Conservation (phyloP, 2,888 invertebrate species). For the Chironomus riparius region DNA sequence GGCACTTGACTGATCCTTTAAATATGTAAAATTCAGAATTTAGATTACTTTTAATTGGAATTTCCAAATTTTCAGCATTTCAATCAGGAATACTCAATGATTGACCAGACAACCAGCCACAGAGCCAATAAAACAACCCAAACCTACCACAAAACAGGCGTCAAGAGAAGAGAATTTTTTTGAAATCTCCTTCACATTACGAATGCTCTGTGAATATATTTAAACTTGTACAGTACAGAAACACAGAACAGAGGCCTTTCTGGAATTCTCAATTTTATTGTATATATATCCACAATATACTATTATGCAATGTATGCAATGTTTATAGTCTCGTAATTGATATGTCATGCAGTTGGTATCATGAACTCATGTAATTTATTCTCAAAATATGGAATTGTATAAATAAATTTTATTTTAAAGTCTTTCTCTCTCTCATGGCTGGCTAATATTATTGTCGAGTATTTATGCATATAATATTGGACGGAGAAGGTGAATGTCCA, state of each 20-base stretch:
- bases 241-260: not conserved
- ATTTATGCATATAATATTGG: no score
- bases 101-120: no score
- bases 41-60: no score
- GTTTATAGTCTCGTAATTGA: constrained; percentile 13
- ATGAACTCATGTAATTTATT: constrained; percentile 6
- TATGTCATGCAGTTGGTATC: constrained; percentile 21
- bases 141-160: no score
- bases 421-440: not conserved
- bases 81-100: no score
- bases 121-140: no score
- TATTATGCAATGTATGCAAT: constrained; percentile 18
- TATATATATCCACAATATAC: not conserved
- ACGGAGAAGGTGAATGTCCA: no score
- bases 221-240: not conserved
- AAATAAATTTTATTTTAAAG: not conserved
- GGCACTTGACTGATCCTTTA: no score
- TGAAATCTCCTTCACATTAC: not conserved
- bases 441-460: no score
- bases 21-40: no score
- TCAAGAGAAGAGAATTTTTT: no score
- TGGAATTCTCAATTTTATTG: constrained; percentile 2
- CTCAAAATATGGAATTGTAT: constrained; percentile 2
- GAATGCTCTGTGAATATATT: not conserved
- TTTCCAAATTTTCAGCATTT: no score